A percentile compares a stretch with the other conserved stretches of the same genome.
Conservation (phyloP, 2,888 invertebrate species). For the Xylocampa areola region DNA sequence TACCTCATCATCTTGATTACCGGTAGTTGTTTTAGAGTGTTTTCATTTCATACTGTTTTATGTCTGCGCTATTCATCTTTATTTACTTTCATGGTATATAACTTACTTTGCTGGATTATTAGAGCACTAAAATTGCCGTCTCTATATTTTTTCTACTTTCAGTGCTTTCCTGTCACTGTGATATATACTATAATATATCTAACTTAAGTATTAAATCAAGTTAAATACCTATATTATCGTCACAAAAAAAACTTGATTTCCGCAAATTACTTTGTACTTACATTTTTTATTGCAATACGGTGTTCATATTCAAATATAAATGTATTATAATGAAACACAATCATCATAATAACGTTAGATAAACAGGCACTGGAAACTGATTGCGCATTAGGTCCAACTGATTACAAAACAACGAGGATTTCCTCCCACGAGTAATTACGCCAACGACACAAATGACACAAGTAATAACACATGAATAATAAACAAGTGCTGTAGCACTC, state of each 20-base stretch:
- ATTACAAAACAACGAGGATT: constrained; percentile 84
- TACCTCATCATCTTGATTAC: constrained; percentile 52
- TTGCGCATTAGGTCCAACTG: constrained; percentile 75
- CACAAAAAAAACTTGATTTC: constrained; percentile 56
- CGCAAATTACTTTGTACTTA: constrained; percentile 65
- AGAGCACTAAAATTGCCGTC: constrained; percentile 32
- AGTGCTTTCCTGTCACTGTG: constrained; percentile 16
- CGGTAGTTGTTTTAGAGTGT: constrained; percentile 24
- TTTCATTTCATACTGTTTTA: constrained; percentile 49
- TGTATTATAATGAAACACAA: constrained; percentile 85
- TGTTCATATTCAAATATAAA: constrained; percentile 73
- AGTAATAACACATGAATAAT: constrained; percentile 80
- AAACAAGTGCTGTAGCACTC: constrained; percentile 59
- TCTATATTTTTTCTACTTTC: constrained; percentile 2
- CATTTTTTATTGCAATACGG: constrained; percentile 61
- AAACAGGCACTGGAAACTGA: constrained; percentile 76
- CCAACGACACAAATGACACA: constrained; percentile 79
- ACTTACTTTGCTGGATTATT: constrained; percentile 38
- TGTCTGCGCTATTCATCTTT: constrained; percentile 53
- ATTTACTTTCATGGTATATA: constrained; percentile 37
- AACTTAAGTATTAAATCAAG: constrained; percentile 40
- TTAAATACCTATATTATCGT: constrained; percentile 17
- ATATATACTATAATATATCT: constrained; percentile 12
- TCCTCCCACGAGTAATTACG: constrained; percentile 84
- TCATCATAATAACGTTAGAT: constrained; percentile 80